Conservation (phyloP, 35 echinoderm and acorn worm genomes). For the Apostichopus japonicus region DNA sequence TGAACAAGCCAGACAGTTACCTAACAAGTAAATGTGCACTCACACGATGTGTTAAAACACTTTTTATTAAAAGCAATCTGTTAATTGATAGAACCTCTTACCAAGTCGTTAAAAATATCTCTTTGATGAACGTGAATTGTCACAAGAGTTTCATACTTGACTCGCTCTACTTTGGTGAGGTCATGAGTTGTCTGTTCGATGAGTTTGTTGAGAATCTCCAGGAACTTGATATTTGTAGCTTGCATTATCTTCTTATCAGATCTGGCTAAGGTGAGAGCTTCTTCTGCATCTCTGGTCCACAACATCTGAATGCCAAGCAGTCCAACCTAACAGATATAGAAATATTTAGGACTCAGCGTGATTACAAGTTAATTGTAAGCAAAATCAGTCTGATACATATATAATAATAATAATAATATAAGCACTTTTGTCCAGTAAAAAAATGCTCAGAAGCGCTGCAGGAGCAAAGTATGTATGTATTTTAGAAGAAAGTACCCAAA, state of each 20-base stretch:
- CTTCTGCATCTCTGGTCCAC: constrained; percentile 98
- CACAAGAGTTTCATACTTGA: constrained; percentile 98
- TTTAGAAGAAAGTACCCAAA: too few relatives aligned
- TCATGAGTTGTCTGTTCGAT: constrained; percentile 99
- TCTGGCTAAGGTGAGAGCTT: constrained; percentile 85
- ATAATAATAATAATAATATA: too few relatives aligned
- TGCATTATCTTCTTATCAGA: constrained; percentile 98
- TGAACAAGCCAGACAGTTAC: too few relatives aligned
- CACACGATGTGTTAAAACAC: too few relatives aligned
- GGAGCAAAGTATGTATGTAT: too few relatives aligned
- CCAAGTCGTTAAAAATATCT: constrained; percentile 99
- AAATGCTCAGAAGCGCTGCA: too few relatives aligned
- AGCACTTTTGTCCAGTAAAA: too few relatives aligned
- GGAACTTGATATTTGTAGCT: constrained; percentile 87
- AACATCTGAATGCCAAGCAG: constrained; percentile 98
- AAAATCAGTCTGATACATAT: too few relatives aligned
- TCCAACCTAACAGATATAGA: constrained; percentile 76
- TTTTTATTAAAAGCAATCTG: too few relatives aligned
- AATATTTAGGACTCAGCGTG: not conserved
- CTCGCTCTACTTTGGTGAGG: constrained; percentile 92
- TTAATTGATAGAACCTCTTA: constrained; percentile 29
- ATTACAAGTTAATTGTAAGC: too few relatives aligned
- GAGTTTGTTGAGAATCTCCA: constrained; percentile 89
- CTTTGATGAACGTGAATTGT: constrained; percentile 99
- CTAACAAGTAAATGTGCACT: too few relatives aligned